phyloP scores from a whole-genome alignment of 2,888 invertebrate genomes.

The Tortrix viridana region DNA sequence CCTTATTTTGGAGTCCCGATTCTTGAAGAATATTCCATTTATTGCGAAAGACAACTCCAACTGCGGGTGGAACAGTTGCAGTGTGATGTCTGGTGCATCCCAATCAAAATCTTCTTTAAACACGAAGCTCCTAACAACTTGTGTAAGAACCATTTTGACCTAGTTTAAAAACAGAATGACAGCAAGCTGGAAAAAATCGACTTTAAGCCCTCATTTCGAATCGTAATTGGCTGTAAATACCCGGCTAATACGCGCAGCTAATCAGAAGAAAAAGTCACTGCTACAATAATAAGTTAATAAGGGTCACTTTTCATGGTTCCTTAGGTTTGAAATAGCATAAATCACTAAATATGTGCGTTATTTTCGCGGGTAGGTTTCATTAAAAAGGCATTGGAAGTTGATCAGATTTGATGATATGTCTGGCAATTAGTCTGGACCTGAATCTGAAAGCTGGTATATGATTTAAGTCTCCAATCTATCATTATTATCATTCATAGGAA shows the following conservation, averaged over 20 bases:
- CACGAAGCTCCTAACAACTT: background rate
- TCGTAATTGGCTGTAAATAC: conserved; percentile 5
- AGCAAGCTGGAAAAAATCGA: background rate
- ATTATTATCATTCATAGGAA: too few relatives aligned
- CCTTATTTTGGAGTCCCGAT: conserved; percentile 56
- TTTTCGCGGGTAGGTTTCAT: too few relatives aligned
- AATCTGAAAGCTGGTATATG: too few relatives aligned
- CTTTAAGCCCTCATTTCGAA: conserved; percentile 3
- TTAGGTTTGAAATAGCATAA: too few relatives aligned
- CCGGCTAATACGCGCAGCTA: background rate
- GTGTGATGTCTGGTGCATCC: conserved; percentile 48
- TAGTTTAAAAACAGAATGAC: background rate
- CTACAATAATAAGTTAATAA: conserved; percentile 6
- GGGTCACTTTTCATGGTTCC: background rate
- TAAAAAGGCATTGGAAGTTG: too few relatives aligned
- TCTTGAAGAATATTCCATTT: conserved; percentile 63
- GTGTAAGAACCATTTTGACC: conserved; percentile 11
- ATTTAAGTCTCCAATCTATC: too few relatives aligned
- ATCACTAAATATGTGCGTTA: too few relatives aligned
- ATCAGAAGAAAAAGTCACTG: conserved; percentile 4
- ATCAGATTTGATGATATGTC: too few relatives aligned
- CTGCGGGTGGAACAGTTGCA: conserved; percentile 66
- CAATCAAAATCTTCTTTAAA: conserved; percentile 49
- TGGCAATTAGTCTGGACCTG: too few relatives aligned
- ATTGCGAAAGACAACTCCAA: conserved; percentile 51